Evolutionary conservation across 92 coral and sea anemone species (phyloP), one percentile per base, ranked within the genome.

Genomic region (Phenganax subtilis): DNA sequence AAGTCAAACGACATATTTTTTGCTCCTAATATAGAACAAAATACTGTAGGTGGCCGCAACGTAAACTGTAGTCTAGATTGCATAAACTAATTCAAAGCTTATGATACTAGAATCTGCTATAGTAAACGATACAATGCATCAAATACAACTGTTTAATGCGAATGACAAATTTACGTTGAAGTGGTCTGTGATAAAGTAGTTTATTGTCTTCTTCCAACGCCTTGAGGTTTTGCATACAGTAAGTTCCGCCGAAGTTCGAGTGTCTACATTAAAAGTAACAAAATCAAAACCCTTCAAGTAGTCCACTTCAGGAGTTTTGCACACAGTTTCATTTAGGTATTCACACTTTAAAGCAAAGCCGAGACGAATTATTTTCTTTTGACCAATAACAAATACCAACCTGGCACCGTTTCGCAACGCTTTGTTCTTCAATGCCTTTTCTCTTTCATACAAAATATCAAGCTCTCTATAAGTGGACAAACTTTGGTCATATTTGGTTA

Each of bases 221-320:
- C 85, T 84, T 94, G 94, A 94, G 90, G 75, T 91, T 90, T 80
- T 92, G 91, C 29, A 94, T 92, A 84, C 84, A 89, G 73, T 88
- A 94, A 30, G 97, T 87, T 37, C 98, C 98, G 53, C 98, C 98
- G 86, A 94, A 94, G 81, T 96, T 87, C 64, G 97, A 91, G 77
- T 94, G 98, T 62, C 98, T 94, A 54, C 6, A 37, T 68, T 17
- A 37, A 14, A 71, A 37, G 51, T 71, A 54, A 8, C 12, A 75
- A 82, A 28, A 37, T 37, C 5, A 37, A 37, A 37, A 37, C 3
- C 47, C 47, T 37, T 37, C 6, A 37, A 37, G 2, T 37, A 37
- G 47, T 37, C 47, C 47, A 37, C 47, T 20, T 2, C 47, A 37
- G 47, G 47, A 37, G 2, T 37, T 37, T 37, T 37, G 47, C 2